Evolutionary conservation across 1,140 invertebrate genomes (phyloP).

Genomic region (Pseudobourletiella spinata): DNA sequence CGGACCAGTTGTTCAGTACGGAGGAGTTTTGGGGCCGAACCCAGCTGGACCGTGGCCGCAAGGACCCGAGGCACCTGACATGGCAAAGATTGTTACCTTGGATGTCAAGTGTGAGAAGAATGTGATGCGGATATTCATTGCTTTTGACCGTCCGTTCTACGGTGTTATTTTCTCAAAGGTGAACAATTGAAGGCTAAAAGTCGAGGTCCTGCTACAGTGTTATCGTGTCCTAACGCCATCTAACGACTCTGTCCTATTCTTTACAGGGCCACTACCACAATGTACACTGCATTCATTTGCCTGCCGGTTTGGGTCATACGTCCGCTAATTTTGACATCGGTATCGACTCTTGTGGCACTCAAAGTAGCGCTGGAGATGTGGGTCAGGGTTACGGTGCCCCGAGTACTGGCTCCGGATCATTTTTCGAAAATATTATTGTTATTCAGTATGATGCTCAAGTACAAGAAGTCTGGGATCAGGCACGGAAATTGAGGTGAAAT

Average conservation of each 20-base stretch:
- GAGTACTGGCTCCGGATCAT: conserved; percentile 77
- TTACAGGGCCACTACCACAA: conserved; percentile 72
- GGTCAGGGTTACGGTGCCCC: conserved; percentile 71
- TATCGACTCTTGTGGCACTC: conserved; percentile 81
- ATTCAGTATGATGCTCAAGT: conserved; percentile 91
- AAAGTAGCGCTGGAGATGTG: conserved; percentile 80
- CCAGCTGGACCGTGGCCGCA: conserved; percentile 65
- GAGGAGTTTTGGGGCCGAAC: conserved; percentile 38
- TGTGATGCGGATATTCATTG: conserved; percentile 82
- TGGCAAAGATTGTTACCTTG: conserved; percentile 81
- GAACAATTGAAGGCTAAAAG: conserved; percentile 73
- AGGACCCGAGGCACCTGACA: conserved; percentile 52
- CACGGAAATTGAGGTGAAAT: conserved; percentile 64
- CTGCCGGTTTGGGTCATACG: conserved; percentile 71
- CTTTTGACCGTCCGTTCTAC: conserved; percentile 89
- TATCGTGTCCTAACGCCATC: too few species aligned
- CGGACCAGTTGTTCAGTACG: conserved; percentile 34
- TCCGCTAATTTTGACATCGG: conserved; percentile 84
- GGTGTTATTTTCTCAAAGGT: conserved; percentile 83
- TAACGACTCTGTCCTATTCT: background rate
- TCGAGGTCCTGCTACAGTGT: too few species aligned
- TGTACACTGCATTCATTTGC: conserved; percentile 80
- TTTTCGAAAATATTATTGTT: conserved; percentile 90
- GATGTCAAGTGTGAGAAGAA: conserved; percentile 93
- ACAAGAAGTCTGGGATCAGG: conserved; percentile 94